A percentile compares a stretch with the other conserved stretches of the same genome.
Conservation (phyloP, 2,888 invertebrate species). For the Trachelus iudaicus region DNA sequence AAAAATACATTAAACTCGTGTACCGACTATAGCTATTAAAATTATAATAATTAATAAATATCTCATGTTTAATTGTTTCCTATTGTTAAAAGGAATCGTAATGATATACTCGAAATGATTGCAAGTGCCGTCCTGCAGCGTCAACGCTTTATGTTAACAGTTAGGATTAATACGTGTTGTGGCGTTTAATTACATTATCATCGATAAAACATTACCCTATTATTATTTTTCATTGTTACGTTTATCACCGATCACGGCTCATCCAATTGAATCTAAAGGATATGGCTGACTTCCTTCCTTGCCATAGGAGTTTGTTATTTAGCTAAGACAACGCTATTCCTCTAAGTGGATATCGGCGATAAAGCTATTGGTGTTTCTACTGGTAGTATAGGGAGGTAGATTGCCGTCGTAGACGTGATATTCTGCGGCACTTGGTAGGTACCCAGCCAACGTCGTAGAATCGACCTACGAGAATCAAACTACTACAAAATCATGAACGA, state of each 20-base stretch:
- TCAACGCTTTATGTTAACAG: background rate
- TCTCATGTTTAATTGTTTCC: background rate
- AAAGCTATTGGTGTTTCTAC: conserved; percentile 12
- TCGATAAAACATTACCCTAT: background rate
- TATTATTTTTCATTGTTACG: background rate
- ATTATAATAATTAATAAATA: conserved; percentile 11
- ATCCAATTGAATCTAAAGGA: no score
- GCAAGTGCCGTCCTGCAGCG: conserved; percentile 1
- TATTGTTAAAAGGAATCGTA: background rate
- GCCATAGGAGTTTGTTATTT: no score
- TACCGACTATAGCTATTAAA: background rate
- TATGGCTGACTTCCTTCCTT: no score
- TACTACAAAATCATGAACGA: no score
- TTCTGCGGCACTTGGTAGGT: background rate
- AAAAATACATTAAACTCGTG: no score
- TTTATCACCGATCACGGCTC: background rate
- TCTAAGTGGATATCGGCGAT: background rate
- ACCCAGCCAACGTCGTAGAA: no score
- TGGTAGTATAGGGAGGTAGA: conserved; percentile 36
- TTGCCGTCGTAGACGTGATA: conserved; percentile 30
- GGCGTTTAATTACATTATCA: background rate
- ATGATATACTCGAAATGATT: background rate
- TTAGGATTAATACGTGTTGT: background rate
- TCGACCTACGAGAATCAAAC: no score
- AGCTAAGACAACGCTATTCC: background rate